These are phyloP conservation scores for Eubasilissa regina DNA, from an alignment of 1,140 invertebrate species.

Conservation along the genomic window DNA sequence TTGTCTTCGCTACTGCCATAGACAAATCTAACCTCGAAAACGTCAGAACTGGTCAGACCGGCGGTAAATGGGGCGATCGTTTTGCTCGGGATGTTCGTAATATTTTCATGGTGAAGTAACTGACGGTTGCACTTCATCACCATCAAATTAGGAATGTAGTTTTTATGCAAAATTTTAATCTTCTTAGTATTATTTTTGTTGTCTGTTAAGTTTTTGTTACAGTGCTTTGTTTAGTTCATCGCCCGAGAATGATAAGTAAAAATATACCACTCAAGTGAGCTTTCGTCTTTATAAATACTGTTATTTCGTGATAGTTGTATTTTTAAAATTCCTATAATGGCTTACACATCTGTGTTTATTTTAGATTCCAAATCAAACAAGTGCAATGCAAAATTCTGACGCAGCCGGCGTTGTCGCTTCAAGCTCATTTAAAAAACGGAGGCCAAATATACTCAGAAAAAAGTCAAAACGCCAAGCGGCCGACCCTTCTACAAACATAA, in stretches of 20 bases:
- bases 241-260: constrained; percentile 53
- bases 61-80: constrained; percentile 35
- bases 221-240: constrained; percentile 47
- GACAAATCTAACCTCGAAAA: constrained; percentile 49
- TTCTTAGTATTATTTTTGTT: constrained; percentile 38
- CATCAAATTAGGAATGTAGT: constrained; percentile 34
- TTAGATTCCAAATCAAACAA: constrained; percentile 45
- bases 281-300: constrained; percentile 4
- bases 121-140: constrained; percentile 13
- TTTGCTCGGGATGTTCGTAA: constrained; percentile 32
- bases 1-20: constrained; percentile 4
- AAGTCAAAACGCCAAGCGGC: constrained; percentile 26
- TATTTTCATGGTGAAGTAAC: constrained; percentile 35
- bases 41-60: constrained; percentile 32
- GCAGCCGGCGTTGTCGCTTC: constrained; percentile 38
- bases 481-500: background rate
- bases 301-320: constrained; percentile 1
- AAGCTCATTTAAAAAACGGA: constrained; percentile 51
- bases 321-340: constrained; percentile 21
- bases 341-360: constrained; percentile 1
- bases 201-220: constrained; percentile 36
- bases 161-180: constrained; percentile 12
- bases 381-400: constrained; percentile 53
- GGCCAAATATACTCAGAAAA: constrained; percentile 53
- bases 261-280: constrained; percentile 42